A percentile compares a stretch with the other conserved stretches of the same genome.
These are phyloP conservation scores for Panopea generosa DNA, from an alignment of 2,888 invertebrate genomes.

Conservation along the genomic window DNA sequence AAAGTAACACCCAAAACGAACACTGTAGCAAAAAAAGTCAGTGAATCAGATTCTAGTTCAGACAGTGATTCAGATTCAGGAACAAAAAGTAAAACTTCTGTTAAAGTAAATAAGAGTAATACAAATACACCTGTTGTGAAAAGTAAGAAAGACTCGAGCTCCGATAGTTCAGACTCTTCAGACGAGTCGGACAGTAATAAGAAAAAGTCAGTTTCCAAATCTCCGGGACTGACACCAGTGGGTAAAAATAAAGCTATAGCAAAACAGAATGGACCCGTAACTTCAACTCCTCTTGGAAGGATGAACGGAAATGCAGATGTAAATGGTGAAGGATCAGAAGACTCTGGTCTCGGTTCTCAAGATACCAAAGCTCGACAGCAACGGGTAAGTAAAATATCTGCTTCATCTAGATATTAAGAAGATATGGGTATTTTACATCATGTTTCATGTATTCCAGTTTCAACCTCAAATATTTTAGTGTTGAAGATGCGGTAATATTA, in stretches of 20 bases:
- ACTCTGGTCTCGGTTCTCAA: constrained; percentile 43
- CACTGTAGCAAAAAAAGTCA: neutral
- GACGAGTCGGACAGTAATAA: constrained; percentile 59
- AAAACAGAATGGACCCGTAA: constrained; percentile 27
- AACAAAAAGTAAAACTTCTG: constrained; percentile 1
- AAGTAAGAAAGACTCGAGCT: constrained; percentile 28
- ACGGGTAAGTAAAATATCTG: constrained; percentile 32
- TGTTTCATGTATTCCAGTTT: too few relatives aligned
- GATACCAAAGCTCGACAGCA: constrained; percentile 37
- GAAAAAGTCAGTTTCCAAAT: constrained; percentile 18
- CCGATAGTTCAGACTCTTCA: constrained; percentile 35
- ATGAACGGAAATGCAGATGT: constrained; percentile 50
- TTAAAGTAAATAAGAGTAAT: neutral
- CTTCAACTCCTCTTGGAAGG: constrained; percentile 48
- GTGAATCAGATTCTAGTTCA: constrained; percentile 36
- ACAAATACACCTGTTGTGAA: neutral
- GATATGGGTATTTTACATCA: too few relatives aligned
- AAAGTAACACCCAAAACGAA: constrained; percentile 11
- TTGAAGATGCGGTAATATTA: too few relatives aligned
- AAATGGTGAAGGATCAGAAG: constrained; percentile 43
- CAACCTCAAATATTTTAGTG: too few relatives aligned
- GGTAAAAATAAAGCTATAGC: constrained; percentile 17
- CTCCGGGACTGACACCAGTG: constrained; percentile 44
- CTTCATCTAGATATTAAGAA: too few relatives aligned
- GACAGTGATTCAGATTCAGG: constrained; percentile 26